These are phyloP conservation scores for Hexactinellida sp. DNA, from an alignment of 37 sponge, comb jelly and placozoan genomes.

Conservation along the genomic window DNA sequence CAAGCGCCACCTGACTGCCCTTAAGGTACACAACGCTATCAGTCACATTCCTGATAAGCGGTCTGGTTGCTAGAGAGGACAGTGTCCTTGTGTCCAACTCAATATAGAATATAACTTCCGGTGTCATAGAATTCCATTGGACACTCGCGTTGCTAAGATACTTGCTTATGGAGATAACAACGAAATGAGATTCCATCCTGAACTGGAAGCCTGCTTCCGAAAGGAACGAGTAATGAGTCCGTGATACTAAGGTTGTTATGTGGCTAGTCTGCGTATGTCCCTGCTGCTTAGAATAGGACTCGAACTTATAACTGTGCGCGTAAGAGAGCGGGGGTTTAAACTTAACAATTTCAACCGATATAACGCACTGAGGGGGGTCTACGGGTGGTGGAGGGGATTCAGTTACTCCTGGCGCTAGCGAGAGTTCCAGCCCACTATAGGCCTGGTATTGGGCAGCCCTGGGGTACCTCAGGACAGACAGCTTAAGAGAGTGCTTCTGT, in stretches of 20 bases:
- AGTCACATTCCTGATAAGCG: background rate
- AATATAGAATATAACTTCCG: background rate
- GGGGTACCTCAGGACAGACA: background rate
- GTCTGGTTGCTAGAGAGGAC: background rate
- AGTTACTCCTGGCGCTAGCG: background rate
- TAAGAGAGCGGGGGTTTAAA: background rate
- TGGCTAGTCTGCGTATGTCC: background rate
- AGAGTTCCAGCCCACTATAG: background rate
- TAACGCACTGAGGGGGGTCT: background rate
- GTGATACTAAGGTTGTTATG: background rate
- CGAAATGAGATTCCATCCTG: background rate
- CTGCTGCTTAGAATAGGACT: background rate
- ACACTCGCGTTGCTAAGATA: background rate
- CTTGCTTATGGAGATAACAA: background rate
- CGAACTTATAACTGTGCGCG: background rate
- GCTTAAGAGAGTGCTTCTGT: background rate
- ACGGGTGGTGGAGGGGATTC: background rate
- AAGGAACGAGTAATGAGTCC: background rate
- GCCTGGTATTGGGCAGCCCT: background rate
- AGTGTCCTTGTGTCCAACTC: background rate
- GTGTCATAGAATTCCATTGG: background rate
- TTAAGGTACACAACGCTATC: background rate
- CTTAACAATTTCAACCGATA: background rate
- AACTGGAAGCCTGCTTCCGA: background rate
- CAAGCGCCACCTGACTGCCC: background rate